phyloP scores from a whole-genome alignment of 2,797 vertebrate species.

The Acanthurus tractus region DNA sequence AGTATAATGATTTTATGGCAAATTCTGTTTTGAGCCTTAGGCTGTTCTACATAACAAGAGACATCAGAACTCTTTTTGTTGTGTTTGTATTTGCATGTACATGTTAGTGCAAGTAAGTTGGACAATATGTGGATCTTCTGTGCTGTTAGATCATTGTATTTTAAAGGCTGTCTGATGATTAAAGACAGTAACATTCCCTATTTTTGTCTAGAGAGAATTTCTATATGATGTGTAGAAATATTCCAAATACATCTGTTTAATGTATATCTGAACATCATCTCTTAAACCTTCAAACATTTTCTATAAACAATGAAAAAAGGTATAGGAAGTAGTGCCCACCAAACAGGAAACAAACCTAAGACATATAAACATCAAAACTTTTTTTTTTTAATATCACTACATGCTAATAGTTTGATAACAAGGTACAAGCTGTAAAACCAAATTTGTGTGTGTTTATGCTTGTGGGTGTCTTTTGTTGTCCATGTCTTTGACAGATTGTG shows the following conservation, averaged over 20 bases:
- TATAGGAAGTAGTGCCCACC: background rate
- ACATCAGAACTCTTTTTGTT: too few species aligned
- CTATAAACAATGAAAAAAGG: background rate
- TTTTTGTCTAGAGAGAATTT: background rate
- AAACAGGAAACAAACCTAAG: background rate
- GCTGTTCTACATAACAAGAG: background rate
- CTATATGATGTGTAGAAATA: background rate
- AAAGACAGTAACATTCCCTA: background rate
- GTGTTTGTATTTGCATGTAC: background rate
- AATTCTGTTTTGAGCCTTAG: too few species aligned
- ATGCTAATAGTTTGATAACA: background rate
- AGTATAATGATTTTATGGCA: background rate
- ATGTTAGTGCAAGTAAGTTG: background rate
- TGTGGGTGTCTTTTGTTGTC: conserved; percentile 16
- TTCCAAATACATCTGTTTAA: background rate
- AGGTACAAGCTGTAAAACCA: background rate
- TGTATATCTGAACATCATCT: background rate
- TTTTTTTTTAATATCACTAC: too few species aligned
- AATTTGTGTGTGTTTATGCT: background rate
- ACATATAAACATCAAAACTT: too few species aligned
- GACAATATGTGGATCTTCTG: background rate
- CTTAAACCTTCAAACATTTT: background rate
- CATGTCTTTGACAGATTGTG: conserved; percentile 5
- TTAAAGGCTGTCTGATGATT: background rate
- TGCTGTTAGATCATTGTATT: background rate